Evolutionary conservation across 2,113 vertebrate genomes (phyloP), one percentile per base, ranked within the genome.

Genomic region (Mungos mungo): DNA sequence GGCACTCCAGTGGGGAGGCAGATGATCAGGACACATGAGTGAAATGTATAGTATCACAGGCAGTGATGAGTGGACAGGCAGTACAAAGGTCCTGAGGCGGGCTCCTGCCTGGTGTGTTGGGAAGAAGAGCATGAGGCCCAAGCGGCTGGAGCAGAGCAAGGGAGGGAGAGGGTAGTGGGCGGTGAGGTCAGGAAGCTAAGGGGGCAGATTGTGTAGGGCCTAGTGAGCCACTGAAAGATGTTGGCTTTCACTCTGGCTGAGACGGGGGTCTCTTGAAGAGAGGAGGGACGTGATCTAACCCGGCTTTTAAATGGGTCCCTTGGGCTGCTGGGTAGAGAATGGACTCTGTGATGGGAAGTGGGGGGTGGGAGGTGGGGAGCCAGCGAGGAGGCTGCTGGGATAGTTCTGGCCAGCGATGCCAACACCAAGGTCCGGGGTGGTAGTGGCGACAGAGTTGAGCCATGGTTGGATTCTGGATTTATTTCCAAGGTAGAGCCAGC

Each of bases 191-290:
- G 15, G 41, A 54, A 47, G 27, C 14, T 33, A 21, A 47, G 7
- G 16, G 33, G 38, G 9, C 2, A 11, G 19, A 3, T 3, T 0
- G 1, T 3, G 14, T 3, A 29, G 68, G 35, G 47, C 47, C 50
- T 41, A 13, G 21, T 23, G 86, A 45, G 52, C 52, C 29, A 1
- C 1, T 7, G 65, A 14, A 19, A 27, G 72, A 79, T 31, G 11
- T 14, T 60, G 19, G 50, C 50, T 91, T 60, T 80, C 9, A 8
- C 68, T 77, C 52, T n/a, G 95, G 45, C 25, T 84, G 80, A 65
- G n/a, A 33, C 0, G 63, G 63, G 25, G 45, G 41, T 13, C 31
- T 90, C 80, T 23, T 23, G 80, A 71, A 23, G 45, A 31, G 31
- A 52, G 54, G 54, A 57, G 50, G 33, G n/a, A 18, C 15, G 3